Conservation (phyloP, 1,140 invertebrate species). For the Drosophila guanche region DNA sequence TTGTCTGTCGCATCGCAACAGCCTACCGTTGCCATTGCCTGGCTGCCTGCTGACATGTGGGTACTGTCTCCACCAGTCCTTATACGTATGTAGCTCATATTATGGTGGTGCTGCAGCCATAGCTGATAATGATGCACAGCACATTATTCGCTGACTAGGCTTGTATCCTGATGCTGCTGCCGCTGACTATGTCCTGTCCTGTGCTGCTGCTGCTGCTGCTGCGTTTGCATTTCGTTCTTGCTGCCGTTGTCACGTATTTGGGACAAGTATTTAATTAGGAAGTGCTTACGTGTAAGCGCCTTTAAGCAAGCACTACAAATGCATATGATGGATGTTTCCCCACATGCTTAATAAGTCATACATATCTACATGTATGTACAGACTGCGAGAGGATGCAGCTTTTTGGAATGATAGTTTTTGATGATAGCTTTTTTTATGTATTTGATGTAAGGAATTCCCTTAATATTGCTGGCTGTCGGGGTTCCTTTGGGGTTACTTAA, state of each 20-base stretch:
- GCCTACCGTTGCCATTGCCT: not conserved
- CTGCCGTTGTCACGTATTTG: conserved; percentile 58
- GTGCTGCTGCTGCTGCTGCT: conserved; percentile 25
- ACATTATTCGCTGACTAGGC: conserved; percentile 66
- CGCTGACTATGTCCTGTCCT: conserved; percentile 12
- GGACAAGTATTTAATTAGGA: conserved; percentile 66
- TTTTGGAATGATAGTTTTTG: too few species aligned
- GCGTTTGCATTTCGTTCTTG: conserved; percentile 39
- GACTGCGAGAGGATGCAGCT: too few species aligned
- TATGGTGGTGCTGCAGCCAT: conserved; percentile 24
- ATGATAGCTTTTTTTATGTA: too few species aligned
- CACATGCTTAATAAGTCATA: conserved; percentile 3
- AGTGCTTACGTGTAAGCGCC: conserved; percentile 62
- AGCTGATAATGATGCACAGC: conserved; percentile 58
- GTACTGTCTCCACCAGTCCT: conserved; percentile 19
- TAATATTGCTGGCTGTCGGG: too few species aligned
- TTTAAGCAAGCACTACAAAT: conserved; percentile 52
- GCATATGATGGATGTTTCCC: conserved; percentile 9
- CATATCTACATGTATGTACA: not conserved
- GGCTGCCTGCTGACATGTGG: conserved; percentile 33
- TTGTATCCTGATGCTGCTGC: conserved; percentile 17
- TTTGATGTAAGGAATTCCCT: too few species aligned
- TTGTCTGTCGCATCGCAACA: conserved; percentile 36
- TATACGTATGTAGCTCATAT: not conserved
- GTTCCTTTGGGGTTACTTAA: too few species aligned